These are phyloP conservation scores for Acipenser transmontanus DNA, from an alignment of 2,797 vertebrate genomes.

Conservation along the genomic window DNA sequence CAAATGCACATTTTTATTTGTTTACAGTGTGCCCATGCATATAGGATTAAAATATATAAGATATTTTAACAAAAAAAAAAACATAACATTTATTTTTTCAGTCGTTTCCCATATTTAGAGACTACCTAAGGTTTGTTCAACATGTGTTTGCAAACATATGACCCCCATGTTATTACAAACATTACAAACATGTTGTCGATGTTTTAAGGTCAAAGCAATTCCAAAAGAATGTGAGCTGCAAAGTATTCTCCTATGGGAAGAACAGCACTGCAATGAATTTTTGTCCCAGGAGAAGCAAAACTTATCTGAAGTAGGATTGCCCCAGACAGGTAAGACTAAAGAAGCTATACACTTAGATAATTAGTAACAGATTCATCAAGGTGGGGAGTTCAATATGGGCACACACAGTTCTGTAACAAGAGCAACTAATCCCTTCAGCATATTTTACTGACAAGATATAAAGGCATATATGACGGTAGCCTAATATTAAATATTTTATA, in stretches of 20 bases:
- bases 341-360: conserved; percentile 20
- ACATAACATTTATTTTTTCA: too few species aligned
- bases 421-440: conserved; percentile 20
- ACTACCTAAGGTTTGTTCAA: too few species aligned
- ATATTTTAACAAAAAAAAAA: too few species aligned
- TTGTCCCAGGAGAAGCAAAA: conserved; percentile 41
- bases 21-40: too few species aligned
- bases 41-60: too few species aligned
- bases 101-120: too few species aligned
- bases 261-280: conserved; percentile 54
- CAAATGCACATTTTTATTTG: background rate
- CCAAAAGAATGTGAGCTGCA: conserved; percentile 54
- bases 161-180: too few species aligned
- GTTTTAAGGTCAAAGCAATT: conserved; percentile 42
- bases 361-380: conserved; percentile 40
- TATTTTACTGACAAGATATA: conserved; percentile 4
- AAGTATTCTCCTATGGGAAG: conserved; percentile 49
- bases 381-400: too few species aligned
- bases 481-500: too few species aligned
- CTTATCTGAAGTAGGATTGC: conserved; percentile 16
- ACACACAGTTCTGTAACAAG: conserved; percentile 30
- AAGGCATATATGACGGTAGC: too few species aligned
- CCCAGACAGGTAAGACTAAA: background rate
- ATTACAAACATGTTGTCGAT: conserved; percentile 12
- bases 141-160: too few species aligned